Evolutionary conservation across 2,113 vertebrate genomes (phyloP).

Genomic region (Loxodonta africana): DNA sequence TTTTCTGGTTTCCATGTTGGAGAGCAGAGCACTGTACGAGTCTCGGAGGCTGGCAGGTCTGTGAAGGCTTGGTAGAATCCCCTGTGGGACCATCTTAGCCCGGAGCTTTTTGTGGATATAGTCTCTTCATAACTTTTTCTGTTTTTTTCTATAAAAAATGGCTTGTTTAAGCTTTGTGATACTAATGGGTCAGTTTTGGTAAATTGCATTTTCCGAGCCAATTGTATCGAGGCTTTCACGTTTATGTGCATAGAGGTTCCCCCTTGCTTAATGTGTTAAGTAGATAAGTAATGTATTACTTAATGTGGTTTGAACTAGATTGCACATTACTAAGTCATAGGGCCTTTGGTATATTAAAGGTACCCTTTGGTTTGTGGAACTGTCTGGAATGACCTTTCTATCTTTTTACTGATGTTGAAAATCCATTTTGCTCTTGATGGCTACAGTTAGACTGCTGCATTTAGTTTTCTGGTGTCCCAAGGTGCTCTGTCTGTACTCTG

Average conservation of each 20-base stretch:
- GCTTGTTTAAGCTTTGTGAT: background rate
- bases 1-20: conserved; percentile 2
- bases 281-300: background rate
- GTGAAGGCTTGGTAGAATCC: background rate
- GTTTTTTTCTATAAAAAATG: conserved; percentile 43
- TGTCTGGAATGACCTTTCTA: background rate
- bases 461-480: background rate
- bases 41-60: background rate
- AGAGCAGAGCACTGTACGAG: background rate
- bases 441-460: background rate
- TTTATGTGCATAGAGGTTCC: background rate
- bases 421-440: background rate
- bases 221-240: background rate
- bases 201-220: conserved; percentile 1
- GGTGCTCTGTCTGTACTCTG: background rate
- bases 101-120: background rate
- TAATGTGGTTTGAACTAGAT: conserved; percentile 3
- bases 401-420: background rate
- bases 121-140: conserved; percentile 17
- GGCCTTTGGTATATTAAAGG: background rate
- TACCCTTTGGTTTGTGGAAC: background rate
- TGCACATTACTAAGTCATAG: background rate
- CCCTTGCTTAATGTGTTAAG: background rate
- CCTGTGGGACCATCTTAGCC: background rate
- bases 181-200: background rate